Evolutionary conservation across 2,797 vertebrate genomes (phyloP).

Genomic region (Semotilus atromaculatus): DNA sequence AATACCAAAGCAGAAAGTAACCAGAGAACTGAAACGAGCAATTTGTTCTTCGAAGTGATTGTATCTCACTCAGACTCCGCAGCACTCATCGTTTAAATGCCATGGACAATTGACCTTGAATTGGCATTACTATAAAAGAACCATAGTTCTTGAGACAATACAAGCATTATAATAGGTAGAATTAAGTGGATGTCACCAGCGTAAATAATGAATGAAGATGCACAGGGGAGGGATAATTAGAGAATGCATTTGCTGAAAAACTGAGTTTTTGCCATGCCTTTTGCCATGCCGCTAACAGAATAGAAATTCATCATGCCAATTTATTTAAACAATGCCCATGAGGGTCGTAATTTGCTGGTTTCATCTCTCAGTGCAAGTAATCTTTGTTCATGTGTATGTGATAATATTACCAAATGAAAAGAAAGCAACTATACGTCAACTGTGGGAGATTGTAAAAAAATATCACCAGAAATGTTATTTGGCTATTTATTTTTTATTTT

Average conservation of each 20-base stretch:
- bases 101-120: constrained; percentile 64
- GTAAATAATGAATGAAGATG: constrained; percentile 61
- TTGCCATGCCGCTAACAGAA: neutral
- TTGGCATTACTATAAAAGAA: constrained; percentile 53
- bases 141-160: constrained; percentile 53
- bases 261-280: neutral
- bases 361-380: neutral
- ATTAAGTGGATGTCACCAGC: constrained; percentile 57
- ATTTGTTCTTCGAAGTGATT: neutral
- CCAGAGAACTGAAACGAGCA: neutral
- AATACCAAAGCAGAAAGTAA: neutral
- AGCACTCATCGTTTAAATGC: constrained; percentile 49
- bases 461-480: no score
- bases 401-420: neutral
- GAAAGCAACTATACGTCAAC: neutral
- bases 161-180: constrained; percentile 50
- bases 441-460: no score
- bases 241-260: constrained; percentile 27
- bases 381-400: neutral
- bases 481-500: no score
- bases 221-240: constrained; percentile 40
- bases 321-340: neutral
- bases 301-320: constrained; percentile 23
- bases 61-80: neutral
- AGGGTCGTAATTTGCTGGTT: neutral